These are phyloP conservation scores for Parochlus steinenii DNA, from an alignment of 2,888 invertebrate genomes.

Conservation along the genomic window DNA sequence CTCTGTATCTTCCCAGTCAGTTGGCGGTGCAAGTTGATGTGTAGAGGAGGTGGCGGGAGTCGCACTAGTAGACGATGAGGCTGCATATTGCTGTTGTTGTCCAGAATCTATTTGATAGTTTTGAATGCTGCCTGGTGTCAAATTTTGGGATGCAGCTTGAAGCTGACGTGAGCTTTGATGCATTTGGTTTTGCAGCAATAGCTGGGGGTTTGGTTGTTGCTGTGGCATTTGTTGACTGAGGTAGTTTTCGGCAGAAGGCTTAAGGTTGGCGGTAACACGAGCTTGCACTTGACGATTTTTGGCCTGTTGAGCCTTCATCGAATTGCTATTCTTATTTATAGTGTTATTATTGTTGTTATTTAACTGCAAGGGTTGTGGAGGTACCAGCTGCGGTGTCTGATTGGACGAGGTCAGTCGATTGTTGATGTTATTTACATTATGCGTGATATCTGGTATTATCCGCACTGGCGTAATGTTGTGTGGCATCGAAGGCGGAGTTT, in stretches of 20 bases:
- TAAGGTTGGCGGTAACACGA: slow-evolving; percentile 23
- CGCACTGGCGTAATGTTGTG: slow-evolving; percentile 23
- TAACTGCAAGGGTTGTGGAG: too few relatives aligned
- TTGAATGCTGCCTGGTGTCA: slow-evolving; percentile 1
- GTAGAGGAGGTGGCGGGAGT: slow-evolving; percentile 27
- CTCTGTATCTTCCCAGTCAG: slow-evolving; percentile 42
- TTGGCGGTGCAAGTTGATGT: slow-evolving; percentile 19
- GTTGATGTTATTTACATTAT: slow-evolving; percentile 20
- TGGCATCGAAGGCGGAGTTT: slow-evolving; percentile 34
- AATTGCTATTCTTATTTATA: slow-evolving; percentile 7
- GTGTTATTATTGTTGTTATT: slow-evolving; percentile 16
- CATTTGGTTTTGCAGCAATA: slow-evolving; percentile 18
- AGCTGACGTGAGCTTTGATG: background rate
- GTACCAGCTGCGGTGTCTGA: too few relatives aligned
- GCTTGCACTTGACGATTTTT: slow-evolving; percentile 27
- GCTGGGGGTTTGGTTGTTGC: slow-evolving; percentile 24
- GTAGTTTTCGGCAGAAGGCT: slow-evolving; percentile 21
- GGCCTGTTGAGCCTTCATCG: slow-evolving; percentile 27
- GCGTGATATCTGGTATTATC: slow-evolving; percentile 28
- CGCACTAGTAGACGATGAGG: slow-evolving; percentile 17
- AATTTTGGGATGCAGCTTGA: slow-evolving; percentile 7
- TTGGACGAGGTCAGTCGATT: slow-evolving; percentile 1
- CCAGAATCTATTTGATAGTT: slow-evolving; percentile 1
- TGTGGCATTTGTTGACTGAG: slow-evolving; percentile 21
- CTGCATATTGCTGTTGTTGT: slow-evolving; percentile 2